A percentile compares a stretch with the other conserved stretches of the same genome.
Evolutionary conservation across 2,888 invertebrate genomes (phyloP).

Genomic region (Platycheirus albimanus): DNA sequence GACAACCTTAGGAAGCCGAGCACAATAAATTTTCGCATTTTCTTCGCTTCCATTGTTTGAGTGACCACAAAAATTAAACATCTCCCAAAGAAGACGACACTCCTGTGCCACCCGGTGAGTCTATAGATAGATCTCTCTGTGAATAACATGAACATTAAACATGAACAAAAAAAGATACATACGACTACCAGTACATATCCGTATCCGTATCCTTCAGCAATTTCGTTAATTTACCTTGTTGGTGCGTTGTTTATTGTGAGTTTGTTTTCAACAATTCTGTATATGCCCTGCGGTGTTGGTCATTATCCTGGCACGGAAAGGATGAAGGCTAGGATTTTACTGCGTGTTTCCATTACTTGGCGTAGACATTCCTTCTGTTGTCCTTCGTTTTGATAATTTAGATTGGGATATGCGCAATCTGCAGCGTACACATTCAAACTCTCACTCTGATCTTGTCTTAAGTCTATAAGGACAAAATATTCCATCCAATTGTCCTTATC

Average conservation of each 20-base stretch:
- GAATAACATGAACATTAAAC: no score
- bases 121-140: background rate
- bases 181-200: no score
- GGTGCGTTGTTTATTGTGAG: constrained; percentile 54
- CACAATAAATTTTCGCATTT: constrained; percentile 66
- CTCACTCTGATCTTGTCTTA: background rate
- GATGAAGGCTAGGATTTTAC: constrained; percentile 41
- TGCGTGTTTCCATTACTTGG: background rate
- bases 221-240: constrained; percentile 57
- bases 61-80: constrained; percentile 70
- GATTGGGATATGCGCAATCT: constrained; percentile 42
- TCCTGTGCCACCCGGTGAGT: constrained; percentile 46
- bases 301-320: constrained; percentile 51
- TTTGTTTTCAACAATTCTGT: constrained; percentile 1
- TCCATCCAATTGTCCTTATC: constrained; percentile 47
- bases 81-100: constrained; percentile 36
- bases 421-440: background rate
- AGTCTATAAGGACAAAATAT: background rate
- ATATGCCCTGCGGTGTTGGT: constrained; percentile 56
- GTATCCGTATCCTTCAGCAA: constrained; percentile 45
- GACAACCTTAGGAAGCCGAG: constrained; percentile 45
- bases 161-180: constrained; percentile 11
- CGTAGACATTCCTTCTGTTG: constrained; percentile 56
- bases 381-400: constrained; percentile 67
- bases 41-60: constrained; percentile 65